Evolutionary conservation across 2,113 vertebrate species (phyloP).

Genomic region (Tragelaphus imberbis): DNA sequence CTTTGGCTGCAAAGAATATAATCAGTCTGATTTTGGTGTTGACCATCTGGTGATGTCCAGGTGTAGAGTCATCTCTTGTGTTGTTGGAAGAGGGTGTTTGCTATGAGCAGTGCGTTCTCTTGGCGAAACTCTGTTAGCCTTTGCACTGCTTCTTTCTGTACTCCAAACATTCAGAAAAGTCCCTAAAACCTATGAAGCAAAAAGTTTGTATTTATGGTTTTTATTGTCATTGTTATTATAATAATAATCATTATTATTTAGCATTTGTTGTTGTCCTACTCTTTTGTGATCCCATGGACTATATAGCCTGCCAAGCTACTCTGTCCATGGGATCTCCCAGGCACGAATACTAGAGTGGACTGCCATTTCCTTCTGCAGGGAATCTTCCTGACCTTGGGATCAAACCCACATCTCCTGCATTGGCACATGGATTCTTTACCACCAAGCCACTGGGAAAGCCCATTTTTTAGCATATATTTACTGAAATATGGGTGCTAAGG

Average conservation of each 20-base stretch:
- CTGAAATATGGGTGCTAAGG: not conserved
- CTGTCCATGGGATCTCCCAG: not conserved
- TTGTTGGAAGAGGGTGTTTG: not conserved
- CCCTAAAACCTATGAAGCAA: not conserved
- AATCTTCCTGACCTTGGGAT: not conserved
- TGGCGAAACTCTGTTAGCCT: not conserved
- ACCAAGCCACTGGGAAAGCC: accelerated
- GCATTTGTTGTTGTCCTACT: not conserved
- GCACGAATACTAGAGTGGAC: not conserved
- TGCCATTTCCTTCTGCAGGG: not conserved
- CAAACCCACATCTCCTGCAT: not conserved
- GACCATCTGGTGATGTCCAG: not conserved
- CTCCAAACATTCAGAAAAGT: not conserved
- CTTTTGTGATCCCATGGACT: not conserved
- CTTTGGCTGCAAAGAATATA: not conserved
- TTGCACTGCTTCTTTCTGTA: not conserved
- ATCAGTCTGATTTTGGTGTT: not conserved
- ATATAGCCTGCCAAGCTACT: not conserved
- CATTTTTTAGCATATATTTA: not conserved
- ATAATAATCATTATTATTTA: not conserved
- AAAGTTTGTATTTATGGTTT: not conserved
- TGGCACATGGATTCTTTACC: not conserved
- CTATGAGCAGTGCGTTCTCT: not conserved
- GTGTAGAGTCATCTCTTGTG: not conserved
- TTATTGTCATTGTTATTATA: not conserved